These are phyloP conservation scores for Leptinotarsa juncta DNA, from an alignment of 2,888 invertebrate species.

Conservation along the genomic window DNA sequence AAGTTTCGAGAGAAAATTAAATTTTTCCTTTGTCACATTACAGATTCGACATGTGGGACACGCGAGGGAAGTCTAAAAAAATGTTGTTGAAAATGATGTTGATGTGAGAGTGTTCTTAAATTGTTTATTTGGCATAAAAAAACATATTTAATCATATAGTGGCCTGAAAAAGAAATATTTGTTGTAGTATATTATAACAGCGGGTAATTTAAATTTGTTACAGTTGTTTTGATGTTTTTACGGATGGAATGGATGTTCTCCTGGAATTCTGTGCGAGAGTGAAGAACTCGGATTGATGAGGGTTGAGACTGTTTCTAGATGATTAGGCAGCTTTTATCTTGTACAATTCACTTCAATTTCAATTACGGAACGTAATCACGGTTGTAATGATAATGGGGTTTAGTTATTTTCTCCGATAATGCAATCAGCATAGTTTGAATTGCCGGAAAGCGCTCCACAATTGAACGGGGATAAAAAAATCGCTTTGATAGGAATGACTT, in stretches of 20 bases:
- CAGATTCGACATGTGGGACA: not conserved
- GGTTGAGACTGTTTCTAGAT: not conserved
- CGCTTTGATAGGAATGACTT: too few relatives aligned
- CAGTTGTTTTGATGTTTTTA: too few relatives aligned
- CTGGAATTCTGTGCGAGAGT: not conserved
- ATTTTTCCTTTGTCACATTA: not conserved
- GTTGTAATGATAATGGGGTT: not conserved
- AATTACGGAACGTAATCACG: slow-evolving; percentile 7
- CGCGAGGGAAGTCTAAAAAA: not conserved
- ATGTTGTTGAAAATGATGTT: not conserved
- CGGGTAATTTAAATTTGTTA: too few relatives aligned
- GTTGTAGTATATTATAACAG: too few relatives aligned
- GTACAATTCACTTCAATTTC: not conserved
- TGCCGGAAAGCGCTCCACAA: not conserved
- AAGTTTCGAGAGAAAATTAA: not conserved
- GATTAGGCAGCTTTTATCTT: not conserved
- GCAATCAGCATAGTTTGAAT: slow-evolving; percentile 10
- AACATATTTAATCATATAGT: too few relatives aligned
- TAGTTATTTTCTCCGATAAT: slow-evolving; percentile 4
- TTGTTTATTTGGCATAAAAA: not conserved
- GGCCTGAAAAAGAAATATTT: too few relatives aligned
- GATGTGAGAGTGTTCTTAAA: not conserved
- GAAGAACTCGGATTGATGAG: not conserved
- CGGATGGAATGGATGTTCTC: not conserved
- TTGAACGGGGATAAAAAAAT: not conserved